phyloP scores from a whole-genome alignment of 2,113 vertebrate species.

The Actinemys pallida region DNA sequence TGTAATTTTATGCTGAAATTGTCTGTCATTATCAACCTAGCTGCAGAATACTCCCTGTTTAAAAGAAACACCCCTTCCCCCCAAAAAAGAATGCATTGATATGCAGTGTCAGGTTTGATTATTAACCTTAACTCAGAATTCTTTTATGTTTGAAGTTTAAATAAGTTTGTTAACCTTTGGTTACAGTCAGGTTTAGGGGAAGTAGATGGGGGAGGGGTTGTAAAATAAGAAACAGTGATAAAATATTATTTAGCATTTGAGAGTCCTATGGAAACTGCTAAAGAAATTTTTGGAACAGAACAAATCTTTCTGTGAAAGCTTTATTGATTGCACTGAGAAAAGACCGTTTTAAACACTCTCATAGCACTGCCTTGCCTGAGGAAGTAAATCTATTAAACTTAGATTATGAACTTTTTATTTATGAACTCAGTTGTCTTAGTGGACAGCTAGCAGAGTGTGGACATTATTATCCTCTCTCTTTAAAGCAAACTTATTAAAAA shows the following conservation, averaged over 20 bases:
- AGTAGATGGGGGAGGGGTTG: neutral
- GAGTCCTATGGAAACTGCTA: conserved; percentile 28
- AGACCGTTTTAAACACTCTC: conserved; percentile 66
- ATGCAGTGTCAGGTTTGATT: neutral
- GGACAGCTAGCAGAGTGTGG: conserved; percentile 31
- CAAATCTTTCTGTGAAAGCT: conserved; percentile 53
- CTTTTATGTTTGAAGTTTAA: neutral
- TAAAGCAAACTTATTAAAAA: conserved; percentile 39
- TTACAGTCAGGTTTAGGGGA: neutral
- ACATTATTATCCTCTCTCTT: conserved; percentile 50
- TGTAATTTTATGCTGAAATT: neutral
- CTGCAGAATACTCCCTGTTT: neutral
- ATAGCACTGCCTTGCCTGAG: conserved; percentile 43
- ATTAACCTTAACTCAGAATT: neutral
- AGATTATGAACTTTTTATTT: conserved; percentile 67
- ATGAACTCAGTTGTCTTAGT: conserved; percentile 54
- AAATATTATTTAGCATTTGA: conserved; percentile 23
- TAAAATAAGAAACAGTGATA: neutral
- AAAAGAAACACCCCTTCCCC: neutral
- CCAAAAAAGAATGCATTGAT: neutral
- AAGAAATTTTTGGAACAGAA: conserved; percentile 38
- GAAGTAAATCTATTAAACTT: conserved; percentile 70
- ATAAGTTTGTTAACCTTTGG: neutral
- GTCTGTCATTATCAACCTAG: neutral
- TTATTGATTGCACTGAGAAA: conserved; percentile 67